Evolutionary conservation across 1,140 invertebrate genomes (phyloP).

Genomic region (Saccostrea cuccullata): DNA sequence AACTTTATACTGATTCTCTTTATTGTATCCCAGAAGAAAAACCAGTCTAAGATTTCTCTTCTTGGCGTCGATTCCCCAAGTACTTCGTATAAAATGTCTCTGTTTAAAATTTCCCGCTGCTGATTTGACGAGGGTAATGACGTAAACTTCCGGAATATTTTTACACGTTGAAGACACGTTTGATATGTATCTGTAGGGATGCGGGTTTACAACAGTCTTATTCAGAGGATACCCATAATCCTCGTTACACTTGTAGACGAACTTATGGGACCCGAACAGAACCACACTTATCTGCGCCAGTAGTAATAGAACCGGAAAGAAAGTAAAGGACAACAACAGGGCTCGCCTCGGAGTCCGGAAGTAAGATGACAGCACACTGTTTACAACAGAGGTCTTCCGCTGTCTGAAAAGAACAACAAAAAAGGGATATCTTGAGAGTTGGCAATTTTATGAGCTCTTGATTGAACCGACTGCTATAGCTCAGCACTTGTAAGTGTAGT

Average conservation of each 20-base stretch:
- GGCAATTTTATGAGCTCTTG: background rate
- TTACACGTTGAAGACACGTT: background rate
- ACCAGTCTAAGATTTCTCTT: slow-evolving; percentile 1
- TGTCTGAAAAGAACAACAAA: background rate
- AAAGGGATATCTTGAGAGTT: background rate
- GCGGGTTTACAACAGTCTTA: background rate
- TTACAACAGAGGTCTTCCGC: background rate
- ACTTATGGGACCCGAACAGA: background rate
- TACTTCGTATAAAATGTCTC: slow-evolving; percentile 36
- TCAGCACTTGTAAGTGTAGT: no score
- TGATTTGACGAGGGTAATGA: slow-evolving; percentile 52
- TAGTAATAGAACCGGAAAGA: background rate
- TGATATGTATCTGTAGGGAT: slow-evolving; percentile 1
- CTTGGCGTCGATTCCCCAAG: slow-evolving; percentile 7
- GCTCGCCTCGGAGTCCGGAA: background rate
- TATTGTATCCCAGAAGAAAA: slow-evolving; percentile 44
- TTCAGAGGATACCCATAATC: slow-evolving; percentile 6
- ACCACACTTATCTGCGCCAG: background rate
- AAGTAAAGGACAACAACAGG: background rate
- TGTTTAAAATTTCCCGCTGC: slow-evolving; percentile 44
- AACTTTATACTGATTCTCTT: slow-evolving; percentile 28
- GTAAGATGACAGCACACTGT: background rate
- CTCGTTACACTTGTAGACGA: background rate
- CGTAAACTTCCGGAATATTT: slow-evolving; percentile 7
- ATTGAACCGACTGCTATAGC: background rate